These are phyloP conservation scores for Intellagama lesueurii DNA, from an alignment of 2,797 vertebrate species.

Conservation along the genomic window DNA sequence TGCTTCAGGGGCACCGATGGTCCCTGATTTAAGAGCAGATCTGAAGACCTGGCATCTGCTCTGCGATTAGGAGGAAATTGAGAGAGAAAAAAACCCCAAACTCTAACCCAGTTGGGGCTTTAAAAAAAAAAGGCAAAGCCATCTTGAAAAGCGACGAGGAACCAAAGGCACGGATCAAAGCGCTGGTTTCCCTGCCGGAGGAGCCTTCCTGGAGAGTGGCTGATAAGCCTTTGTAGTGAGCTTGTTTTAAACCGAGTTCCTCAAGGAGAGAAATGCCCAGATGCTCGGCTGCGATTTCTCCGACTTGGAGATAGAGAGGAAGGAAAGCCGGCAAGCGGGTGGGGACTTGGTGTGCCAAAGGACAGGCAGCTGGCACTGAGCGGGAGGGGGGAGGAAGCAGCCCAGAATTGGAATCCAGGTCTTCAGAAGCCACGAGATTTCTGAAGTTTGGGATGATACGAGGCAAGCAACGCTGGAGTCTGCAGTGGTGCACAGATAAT, in stretches of 20 bases:
- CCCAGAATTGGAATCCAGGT: background rate
- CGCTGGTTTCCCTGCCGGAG: background rate
- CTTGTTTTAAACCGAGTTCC: slow-evolving; percentile 19
- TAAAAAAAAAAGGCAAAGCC: background rate
- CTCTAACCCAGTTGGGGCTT: background rate
- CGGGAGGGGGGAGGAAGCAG: background rate
- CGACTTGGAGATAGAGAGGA: background rate
- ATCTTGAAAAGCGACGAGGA: background rate
- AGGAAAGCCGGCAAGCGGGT: background rate
- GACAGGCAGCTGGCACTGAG: background rate
- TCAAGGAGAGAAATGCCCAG: slow-evolving; percentile 8
- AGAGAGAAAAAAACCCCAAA: no score
- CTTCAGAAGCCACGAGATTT: background rate
- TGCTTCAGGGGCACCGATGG: background rate
- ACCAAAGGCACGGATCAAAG: slow-evolving; percentile 3
- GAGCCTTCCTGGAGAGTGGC: background rate
- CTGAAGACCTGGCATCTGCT: background rate
- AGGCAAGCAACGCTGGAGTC: background rate
- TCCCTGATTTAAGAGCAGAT: background rate
- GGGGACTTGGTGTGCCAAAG: no score
- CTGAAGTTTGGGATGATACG: background rate
- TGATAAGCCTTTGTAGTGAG: slow-evolving; percentile 19
- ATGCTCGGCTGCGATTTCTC: slow-evolving; percentile 7
- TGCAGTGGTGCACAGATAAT: background rate
- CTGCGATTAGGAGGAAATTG: background rate